Evolutionary conservation across 1,140 invertebrate species (phyloP).

Genomic region (Drosophila pseudoobscura): DNA sequence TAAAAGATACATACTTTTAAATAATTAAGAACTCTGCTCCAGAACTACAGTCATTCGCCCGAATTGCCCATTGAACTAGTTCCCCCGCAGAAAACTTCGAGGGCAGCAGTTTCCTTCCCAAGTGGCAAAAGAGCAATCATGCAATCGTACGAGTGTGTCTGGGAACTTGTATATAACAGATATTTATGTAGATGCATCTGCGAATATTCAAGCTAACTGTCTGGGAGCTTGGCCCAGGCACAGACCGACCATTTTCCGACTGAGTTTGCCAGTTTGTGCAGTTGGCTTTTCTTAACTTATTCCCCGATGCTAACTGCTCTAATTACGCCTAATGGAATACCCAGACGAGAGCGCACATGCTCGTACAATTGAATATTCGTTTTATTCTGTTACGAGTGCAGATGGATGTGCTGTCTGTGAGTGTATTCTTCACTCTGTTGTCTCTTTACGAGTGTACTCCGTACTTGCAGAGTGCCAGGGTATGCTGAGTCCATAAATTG

Average conservation of each 20-base stretch:
- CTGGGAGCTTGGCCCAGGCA: constrained; percentile 21
- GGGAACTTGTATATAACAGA: constrained; percentile 1
- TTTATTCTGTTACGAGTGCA: constrained; percentile 11
- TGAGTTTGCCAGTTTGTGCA: constrained; percentile 42
- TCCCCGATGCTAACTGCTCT: constrained; percentile 73
- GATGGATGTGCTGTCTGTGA: constrained; percentile 31
- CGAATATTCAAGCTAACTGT: constrained; percentile 37
- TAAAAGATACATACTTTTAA: too few relatives aligned
- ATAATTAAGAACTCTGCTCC: too few relatives aligned
- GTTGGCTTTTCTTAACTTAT: constrained; percentile 74
- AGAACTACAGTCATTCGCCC: background rate
- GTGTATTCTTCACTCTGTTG: constrained; percentile 31
- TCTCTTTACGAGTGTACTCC: background rate
- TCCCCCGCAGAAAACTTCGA: background rate
- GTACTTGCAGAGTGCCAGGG: too few relatives aligned
- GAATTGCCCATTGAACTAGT: constrained; percentile 20
- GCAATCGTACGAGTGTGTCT: background rate
- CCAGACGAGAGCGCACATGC: constrained; percentile 19
- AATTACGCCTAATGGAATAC: constrained; percentile 79
- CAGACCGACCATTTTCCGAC: constrained; percentile 10
- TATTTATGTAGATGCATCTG: constrained; percentile 2
- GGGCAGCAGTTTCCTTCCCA: constrained; percentile 18
- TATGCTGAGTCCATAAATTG: too few relatives aligned
- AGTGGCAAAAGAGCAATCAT: constrained; percentile 45
- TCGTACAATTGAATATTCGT: background rate